Conservation (phyloP, 2,888 invertebrate genomes). For the Sycophila texana region DNA sequence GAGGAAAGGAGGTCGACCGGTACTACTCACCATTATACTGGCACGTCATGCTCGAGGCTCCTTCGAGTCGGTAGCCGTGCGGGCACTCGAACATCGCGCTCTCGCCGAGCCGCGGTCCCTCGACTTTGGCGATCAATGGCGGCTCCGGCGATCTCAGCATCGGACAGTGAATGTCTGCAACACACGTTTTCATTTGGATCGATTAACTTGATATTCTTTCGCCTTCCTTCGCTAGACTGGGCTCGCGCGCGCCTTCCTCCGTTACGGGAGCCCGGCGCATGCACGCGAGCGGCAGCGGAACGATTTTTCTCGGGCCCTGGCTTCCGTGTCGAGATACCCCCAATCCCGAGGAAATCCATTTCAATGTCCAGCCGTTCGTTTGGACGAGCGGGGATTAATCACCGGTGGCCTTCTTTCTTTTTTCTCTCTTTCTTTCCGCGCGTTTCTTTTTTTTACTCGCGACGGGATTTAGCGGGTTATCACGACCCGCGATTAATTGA, state of each 20-base stretch:
- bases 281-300: not conserved
- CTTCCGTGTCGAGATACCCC: not conserved
- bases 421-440: not conserved
- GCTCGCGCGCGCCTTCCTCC: too few species aligned
- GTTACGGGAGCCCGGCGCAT: not conserved
- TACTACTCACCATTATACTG: slow-evolving; percentile 77
- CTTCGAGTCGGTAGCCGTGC: slow-evolving; percentile 86
- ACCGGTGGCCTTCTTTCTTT: not conserved
- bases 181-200: not conserved
- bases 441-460: not conserved
- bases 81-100: slow-evolving; percentile 87
- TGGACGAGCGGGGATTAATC: slow-evolving; percentile 14
- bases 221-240: too few species aligned
- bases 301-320: not conserved
- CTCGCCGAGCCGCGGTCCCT: slow-evolving; percentile 88
- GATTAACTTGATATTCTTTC: too few species aligned
- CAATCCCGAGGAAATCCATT: slow-evolving; percentile 3
- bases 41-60: slow-evolving; percentile 87
- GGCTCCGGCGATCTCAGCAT: slow-evolving; percentile 76
- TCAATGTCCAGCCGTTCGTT: not conserved
- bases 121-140: slow-evolving; percentile 83
- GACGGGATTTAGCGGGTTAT: slow-evolving; percentile 24
- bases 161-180: slow-evolving; percentile 75
- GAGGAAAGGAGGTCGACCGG: not conserved
- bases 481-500: slow-evolving; percentile 6